Evolutionary conservation across 2,113 vertebrate genomes (phyloP).

Genomic region (Macrotis lagotis): DNA sequence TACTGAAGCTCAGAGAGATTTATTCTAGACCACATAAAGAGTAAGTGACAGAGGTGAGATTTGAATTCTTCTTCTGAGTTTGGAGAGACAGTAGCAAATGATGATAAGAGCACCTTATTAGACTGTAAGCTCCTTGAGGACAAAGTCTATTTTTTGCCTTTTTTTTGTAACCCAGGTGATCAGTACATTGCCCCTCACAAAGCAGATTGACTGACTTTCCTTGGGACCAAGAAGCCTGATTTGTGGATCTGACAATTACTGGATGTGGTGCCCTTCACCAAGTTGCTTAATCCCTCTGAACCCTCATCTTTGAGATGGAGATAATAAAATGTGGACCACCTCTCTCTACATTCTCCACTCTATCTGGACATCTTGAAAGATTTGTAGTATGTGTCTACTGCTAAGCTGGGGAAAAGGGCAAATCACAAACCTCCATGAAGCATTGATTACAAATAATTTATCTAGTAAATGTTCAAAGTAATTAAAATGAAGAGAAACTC

Average conservation of each 20-base stretch:
- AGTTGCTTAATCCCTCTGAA: not conserved
- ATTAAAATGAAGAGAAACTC: not conserved
- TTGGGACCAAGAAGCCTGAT: not conserved
- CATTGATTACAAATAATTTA: not conserved
- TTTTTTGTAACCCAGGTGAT: not conserved
- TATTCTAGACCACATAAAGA: not conserved
- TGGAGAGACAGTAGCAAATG: not conserved
- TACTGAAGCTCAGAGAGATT: not conserved
- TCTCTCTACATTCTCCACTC: not conserved
- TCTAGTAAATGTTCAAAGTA: not conserved
- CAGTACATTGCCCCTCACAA: not conserved
- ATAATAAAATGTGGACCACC: not conserved
- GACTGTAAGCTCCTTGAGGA: not conserved
- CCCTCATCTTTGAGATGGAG: not conserved
- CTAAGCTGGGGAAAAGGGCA: not conserved
- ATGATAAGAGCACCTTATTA: not conserved
- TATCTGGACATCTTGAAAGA: not conserved
- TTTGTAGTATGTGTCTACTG: not conserved
- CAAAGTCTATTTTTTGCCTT: not conserved
- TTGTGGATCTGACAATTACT: not conserved
- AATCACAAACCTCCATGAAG: not conserved
- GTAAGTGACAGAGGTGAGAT: not conserved
- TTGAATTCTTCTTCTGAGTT: not conserved
- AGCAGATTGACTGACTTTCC: not conserved
- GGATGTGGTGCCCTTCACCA: not conserved